Percentiles rank a stretch among this genome's conserved stretches.
Evolutionary conservation across 1,140 invertebrate genomes (phyloP).

Genomic region (Drosophila guanche): DNA sequence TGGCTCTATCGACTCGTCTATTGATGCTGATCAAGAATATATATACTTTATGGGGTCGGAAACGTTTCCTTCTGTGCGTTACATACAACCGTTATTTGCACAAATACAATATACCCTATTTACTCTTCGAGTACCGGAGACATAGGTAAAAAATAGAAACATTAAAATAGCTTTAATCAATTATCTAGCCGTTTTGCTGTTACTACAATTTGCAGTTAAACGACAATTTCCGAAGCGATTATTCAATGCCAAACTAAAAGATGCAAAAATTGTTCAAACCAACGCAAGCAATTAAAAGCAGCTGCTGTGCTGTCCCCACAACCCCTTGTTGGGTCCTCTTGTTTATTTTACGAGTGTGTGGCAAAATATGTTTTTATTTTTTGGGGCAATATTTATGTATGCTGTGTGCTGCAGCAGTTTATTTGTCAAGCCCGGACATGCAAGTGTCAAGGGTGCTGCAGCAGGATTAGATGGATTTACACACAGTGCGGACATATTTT

Average conservation of each 20-base stretch:
- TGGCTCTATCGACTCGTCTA: too few species aligned
- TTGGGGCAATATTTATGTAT: slow-evolving; percentile 68
- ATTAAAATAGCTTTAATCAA: slow-evolving; percentile 67
- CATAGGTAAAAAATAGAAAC: slow-evolving; percentile 15
- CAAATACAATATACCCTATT: too few species aligned
- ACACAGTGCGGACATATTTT: slow-evolving; percentile 51
- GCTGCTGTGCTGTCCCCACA: slow-evolving; percentile 33
- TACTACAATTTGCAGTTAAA: slow-evolving; percentile 70
- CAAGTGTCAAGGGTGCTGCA: slow-evolving; percentile 45
- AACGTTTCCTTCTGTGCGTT: too few species aligned
- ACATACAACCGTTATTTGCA: too few species aligned
- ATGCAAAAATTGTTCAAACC: slow-evolving; percentile 33
- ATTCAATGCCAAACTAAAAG: slow-evolving; percentile 62
- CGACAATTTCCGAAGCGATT: slow-evolving; percentile 74
- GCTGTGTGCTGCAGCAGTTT: slow-evolving; percentile 52
- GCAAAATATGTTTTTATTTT: slow-evolving; percentile 60
- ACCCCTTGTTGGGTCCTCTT: neutral
- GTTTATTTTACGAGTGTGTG: slow-evolving; percentile 37
- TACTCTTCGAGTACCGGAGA: too few species aligned
- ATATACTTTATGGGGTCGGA: too few species aligned
- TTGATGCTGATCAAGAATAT: too few species aligned
- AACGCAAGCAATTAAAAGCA: slow-evolving; percentile 64
- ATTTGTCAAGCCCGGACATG: slow-evolving; percentile 67
- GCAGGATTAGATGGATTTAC: slow-evolving; percentile 75
- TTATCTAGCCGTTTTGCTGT: slow-evolving; percentile 42